phyloP scores from a whole-genome alignment of 1,140 invertebrate species.

The Neotoxoptera formosana region DNA sequence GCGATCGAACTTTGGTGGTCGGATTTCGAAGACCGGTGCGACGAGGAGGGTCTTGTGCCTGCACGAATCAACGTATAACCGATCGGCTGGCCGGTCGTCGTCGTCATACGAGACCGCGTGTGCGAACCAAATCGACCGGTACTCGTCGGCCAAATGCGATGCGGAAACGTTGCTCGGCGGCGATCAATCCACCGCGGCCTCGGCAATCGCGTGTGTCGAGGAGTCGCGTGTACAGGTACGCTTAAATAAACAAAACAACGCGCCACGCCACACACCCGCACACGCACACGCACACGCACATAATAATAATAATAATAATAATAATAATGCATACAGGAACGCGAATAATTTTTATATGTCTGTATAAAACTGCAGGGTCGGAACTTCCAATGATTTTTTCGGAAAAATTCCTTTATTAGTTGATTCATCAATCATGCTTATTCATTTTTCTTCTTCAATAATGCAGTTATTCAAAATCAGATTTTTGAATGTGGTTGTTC shows the following conservation, averaged over 20 bases:
- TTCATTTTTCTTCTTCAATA: no score
- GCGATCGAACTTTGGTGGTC: neutral
- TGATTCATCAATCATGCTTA: no score
- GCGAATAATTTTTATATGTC: neutral
- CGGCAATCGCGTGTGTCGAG: constrained; percentile 42
- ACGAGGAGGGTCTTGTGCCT: neutral
- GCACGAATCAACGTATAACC: neutral
- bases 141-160: constrained; percentile 50
- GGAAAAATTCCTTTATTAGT: no score
- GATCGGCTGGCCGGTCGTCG: neutral
- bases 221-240: constrained; percentile 8
- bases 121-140: constrained; percentile 51
- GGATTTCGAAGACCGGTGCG: neutral
- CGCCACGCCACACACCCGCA: neutral
- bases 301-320: no score
- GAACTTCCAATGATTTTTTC: no score
- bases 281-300: neutral
- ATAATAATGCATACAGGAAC: neutral
- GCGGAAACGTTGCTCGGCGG: neutral
- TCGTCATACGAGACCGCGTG: constrained; percentile 11
- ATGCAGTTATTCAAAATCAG: no score
- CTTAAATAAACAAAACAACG: constrained; percentile 36
- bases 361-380: no score
- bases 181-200: constrained; percentile 46
- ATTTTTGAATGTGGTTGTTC: no score